Evolutionary conservation across 2,888 invertebrate genomes (phyloP).

Genomic region (Bhutanitis thaidina): DNA sequence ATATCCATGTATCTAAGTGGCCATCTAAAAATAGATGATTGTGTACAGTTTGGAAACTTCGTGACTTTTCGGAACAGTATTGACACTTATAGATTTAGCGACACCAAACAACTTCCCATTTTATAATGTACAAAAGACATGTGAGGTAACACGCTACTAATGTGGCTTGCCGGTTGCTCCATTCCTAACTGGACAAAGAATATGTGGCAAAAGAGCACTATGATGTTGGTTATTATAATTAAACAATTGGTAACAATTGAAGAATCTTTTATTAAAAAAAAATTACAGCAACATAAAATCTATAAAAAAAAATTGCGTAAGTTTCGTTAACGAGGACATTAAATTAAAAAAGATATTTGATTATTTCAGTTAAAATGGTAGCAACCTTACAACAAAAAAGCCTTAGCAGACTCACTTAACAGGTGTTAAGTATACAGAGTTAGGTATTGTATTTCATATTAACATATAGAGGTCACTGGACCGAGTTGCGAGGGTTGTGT

Average conservation of each 20-base stretch:
- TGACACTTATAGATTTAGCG: conserved; percentile 61
- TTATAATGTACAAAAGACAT: conserved; percentile 62
- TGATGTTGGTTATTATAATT: conserved; percentile 15
- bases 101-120: conserved; percentile 67
- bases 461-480: conserved; percentile 30
- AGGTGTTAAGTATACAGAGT: too few species aligned
- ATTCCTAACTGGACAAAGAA: conserved; percentile 49
- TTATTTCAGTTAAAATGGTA: conserved; percentile 58
- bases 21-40: conserved; percentile 58
- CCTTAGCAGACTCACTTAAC: conserved; percentile 44
- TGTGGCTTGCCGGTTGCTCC: conserved; percentile 49
- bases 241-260: conserved; percentile 22
- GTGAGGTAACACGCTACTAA: conserved; percentile 71
- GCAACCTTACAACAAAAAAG: conserved; percentile 43
- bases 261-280: conserved; percentile 19
- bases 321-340: conserved; percentile 14
- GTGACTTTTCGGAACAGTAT: conserved; percentile 61
- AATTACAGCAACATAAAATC: conserved; percentile 18
- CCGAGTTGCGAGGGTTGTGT: conserved; percentile 53
- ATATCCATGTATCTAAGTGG: conserved; percentile 62
- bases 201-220: conserved; percentile 14
- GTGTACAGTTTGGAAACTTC: conserved; percentile 54
- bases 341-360: conserved; percentile 7
- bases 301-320: conserved; percentile 21
- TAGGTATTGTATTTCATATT: conserved; percentile 43